Conservation (phyloP, 2,888 invertebrate genomes). For the Caenorhabditis angaria region DNA sequence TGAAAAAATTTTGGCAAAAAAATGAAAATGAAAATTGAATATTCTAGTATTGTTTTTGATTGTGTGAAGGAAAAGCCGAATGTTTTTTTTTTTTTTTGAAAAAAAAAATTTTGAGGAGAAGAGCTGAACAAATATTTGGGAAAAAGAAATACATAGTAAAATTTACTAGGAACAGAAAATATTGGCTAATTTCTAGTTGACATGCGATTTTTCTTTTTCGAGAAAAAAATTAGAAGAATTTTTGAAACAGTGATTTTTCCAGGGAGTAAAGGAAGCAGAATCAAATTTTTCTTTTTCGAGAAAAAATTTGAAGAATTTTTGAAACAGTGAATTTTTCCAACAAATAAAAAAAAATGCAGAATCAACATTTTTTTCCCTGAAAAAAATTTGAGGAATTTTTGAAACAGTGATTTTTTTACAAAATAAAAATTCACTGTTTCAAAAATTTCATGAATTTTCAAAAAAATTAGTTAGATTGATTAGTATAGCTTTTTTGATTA, state of each 20-base stretch:
- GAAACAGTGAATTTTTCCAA: not conserved
- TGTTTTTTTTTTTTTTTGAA: too few species aligned
- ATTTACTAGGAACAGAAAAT: not conserved
- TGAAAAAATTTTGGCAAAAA: not conserved
- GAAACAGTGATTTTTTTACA: not conserved
- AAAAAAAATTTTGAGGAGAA: not conserved
- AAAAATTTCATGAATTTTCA: too few species aligned
- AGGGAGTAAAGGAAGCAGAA: too few species aligned
- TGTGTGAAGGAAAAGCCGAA: too few species aligned
- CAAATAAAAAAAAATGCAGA: not conserved
- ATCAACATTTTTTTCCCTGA: not conserved
- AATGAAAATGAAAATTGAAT: too few species aligned
- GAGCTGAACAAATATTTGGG: constrained; percentile 2
- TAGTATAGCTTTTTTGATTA: not conserved
- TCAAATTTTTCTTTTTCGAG: too few species aligned
- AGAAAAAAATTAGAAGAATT: not conserved
- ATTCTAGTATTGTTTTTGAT: not conserved
- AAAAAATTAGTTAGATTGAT: too few species aligned
- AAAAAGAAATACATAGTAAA: not conserved
- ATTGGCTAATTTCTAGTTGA: not conserved
- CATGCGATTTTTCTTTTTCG: not conserved
- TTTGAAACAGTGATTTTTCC: too few species aligned
- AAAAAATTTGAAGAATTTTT: not conserved
- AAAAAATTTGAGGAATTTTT: not conserved
- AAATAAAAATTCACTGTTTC: not conserved